Conservation (phyloP, 2,113 vertebrate species). For the Chaetodon trifascialis region DNA sequence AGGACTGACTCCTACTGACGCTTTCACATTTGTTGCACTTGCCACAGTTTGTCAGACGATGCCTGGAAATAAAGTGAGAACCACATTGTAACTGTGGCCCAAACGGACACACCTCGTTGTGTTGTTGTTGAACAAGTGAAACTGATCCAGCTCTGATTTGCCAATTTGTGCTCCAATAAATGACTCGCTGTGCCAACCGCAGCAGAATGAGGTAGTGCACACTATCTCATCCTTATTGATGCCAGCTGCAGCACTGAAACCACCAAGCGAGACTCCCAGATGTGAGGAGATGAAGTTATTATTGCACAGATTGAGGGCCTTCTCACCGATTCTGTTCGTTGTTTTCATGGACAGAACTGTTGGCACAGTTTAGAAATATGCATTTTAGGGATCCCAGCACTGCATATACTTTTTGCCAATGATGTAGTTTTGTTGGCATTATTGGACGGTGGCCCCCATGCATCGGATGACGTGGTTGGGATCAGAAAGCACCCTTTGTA, state of each 20-base stretch:
- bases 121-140: conserved; percentile 3
- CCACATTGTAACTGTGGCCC: neutral
- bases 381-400: neutral
- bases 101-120: conserved; percentile 5
- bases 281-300: conserved; percentile 6
- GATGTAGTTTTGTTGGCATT: neutral
- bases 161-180: conserved; percentile 11
- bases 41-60: neutral
- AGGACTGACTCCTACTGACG: neutral
- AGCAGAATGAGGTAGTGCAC: conserved; percentile 43
- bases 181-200: conserved; percentile 30
- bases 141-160: neutral
- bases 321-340: neutral
- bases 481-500: neutral
- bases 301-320: neutral
- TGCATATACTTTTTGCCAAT: neutral
- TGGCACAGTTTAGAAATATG: neutral
- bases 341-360: neutral
- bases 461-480: neutral
- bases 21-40: neutral
- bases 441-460: neutral
- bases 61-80: conserved; percentile 21
- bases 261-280: conserved; percentile 15
- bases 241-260: conserved; percentile 33
- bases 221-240: conserved; percentile 13